Base-by-base conservation (phyloP, 2,797 vertebrate genomes). In the Acrocephalus scirpaceus region DNA sequence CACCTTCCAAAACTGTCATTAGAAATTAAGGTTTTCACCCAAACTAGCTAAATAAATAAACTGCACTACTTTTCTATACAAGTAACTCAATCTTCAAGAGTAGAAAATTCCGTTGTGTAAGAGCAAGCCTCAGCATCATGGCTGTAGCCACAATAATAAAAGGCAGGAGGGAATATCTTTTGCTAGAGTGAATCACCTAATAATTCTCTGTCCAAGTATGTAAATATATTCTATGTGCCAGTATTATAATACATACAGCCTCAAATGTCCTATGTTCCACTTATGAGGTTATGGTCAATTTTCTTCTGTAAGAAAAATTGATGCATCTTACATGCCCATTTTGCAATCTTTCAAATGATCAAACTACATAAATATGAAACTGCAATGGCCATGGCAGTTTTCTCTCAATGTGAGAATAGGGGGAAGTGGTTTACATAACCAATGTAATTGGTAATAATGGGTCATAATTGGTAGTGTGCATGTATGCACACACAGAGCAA, bases 261-360 rank as follows among this genome's bases (percentile, higher is more conserved):
- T 23, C 53, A 72, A 36, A 20, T 25, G 2, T 20, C 23, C 3
- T 14, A 8, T 30, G 10, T n/a, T 72, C 27, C 8, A 22, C 40
- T 81, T 81, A 21, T 3, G 7, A 88, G 5, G 18, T 19, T 75
- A 48, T 18, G 14, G 36, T 2, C 3, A 34, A 42, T 65, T 72
- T 84, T 34, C 5, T 60, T 57, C 29, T 27, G 9, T n/a, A 83
- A 64, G 11, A 69, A 87, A 70, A 47, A 65, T 0, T 15, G 12
- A 47, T 34, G 11, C 17, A 54, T 19, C 36, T 86, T 15, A 67
- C 17, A 6, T 0, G 0, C 2, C 8, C 9, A 8, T 57, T 82
- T 45, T 30, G 36, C 15, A 38, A 40, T 26, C 30, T 56, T 75
- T 5, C 21, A 67, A 40, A 50, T 18, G 0, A 47, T 36, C 13